phyloP scores from a whole-genome alignment of 1,140 invertebrate species.

The Hycleus cichorii region DNA sequence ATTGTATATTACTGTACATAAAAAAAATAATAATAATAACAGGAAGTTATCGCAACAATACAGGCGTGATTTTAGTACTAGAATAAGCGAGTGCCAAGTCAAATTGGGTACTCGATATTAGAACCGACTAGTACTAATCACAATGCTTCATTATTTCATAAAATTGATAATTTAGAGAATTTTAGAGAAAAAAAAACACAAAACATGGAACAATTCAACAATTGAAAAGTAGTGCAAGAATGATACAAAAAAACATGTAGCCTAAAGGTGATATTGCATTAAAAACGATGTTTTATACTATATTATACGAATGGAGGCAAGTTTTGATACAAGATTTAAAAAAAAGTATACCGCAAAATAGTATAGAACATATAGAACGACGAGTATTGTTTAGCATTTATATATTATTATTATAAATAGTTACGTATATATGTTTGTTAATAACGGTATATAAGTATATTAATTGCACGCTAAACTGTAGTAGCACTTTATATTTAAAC shows the following conservation, averaged over 20 bases:
- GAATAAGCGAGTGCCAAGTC: slow-evolving; percentile 16
- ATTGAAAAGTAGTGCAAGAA: slow-evolving; percentile 8
- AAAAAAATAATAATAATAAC: neutral
- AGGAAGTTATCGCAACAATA: slow-evolving; percentile 27
- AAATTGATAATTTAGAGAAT: neutral
- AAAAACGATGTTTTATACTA: slow-evolving; percentile 32
- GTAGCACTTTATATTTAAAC: slow-evolving; percentile 31
- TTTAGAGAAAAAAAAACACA: no score
- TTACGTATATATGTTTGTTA: slow-evolving; percentile 23
- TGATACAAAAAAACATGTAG: slow-evolving; percentile 25
- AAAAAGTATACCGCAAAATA: slow-evolving; percentile 28
- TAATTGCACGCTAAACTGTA: slow-evolving; percentile 31
- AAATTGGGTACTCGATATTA: slow-evolving; percentile 6
- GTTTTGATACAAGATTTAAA: slow-evolving; percentile 38
- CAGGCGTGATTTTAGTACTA: slow-evolving; percentile 25
- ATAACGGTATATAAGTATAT: slow-evolving; percentile 21
- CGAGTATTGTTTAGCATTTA: slow-evolving; percentile 30
- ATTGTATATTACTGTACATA: slow-evolving; percentile 37
- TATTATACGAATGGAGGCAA: slow-evolving; percentile 31
- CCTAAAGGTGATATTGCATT: slow-evolving; percentile 32
- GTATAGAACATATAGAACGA: slow-evolving; percentile 23
- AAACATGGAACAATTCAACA: neutral
- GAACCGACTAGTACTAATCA: slow-evolving; percentile 5
- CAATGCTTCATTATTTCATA: slow-evolving; percentile 14
- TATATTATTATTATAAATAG: slow-evolving; percentile 5